Evolutionary conservation across 1,140 invertebrate genomes (phyloP), one percentile per base, ranked within the genome.

Genomic region (Eubasilissa regina): DNA sequence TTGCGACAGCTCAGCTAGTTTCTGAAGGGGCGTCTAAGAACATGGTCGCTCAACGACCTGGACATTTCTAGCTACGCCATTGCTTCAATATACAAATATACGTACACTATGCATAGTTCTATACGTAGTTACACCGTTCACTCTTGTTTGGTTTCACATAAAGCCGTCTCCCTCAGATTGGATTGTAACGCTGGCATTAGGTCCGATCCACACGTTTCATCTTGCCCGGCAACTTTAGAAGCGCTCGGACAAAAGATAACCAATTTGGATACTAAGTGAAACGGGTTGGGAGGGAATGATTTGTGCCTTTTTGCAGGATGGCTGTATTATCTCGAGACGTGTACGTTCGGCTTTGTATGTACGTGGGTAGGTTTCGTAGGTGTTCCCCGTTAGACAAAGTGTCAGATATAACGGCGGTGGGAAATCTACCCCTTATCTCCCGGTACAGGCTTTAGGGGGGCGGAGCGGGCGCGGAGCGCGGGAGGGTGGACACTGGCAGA

Each of bases 371-470:
- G 64, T 68, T 68, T 68, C 44, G 64, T 68, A 68, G 64, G 64
- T 68, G 64, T 19, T 68, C 64, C 48, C 64, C 35, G 64, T 68
- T 77, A 82, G 81, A 80, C 81, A 82, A 82, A 82, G 81, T 82
- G 81, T 82, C 81, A 80, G 81, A 74, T 82, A 78, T 70, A 76
- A 77, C 66, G 47, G 75, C 74, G 62, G 74, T 72, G 74, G 75
- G 43, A 78, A 78, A 78, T 72, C 79, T 72, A 76, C 75, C 75
- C 66, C 62, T 68, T 48, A 70, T 70, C 51, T 80, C 25, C 17
- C 19, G 70, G 79, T 35, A 66, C 56, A 64, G 60, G 62, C 60
- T 73, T 53, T 35, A 48, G 19, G 51, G 56, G 58, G 43, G 51
- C 17, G 58, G 62, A 17, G 55, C 45, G 70, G 60, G 45, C 76